Evolutionary conservation across 1,140 invertebrate genomes (phyloP).

Genomic region (Cherax destructor): DNA sequence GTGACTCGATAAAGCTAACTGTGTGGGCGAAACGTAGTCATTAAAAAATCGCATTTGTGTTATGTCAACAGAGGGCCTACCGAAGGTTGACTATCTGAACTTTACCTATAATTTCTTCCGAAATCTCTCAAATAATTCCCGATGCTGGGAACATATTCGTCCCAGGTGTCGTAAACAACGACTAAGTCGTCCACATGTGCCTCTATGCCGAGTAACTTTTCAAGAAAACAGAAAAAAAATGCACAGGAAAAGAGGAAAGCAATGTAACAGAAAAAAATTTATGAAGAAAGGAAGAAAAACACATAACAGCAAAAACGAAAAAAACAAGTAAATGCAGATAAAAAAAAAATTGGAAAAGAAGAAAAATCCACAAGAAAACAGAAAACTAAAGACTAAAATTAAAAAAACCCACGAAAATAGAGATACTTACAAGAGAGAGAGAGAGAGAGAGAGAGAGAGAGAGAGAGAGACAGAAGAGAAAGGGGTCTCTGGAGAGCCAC

Average conservation of each 20-base stretch:
- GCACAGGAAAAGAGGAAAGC: too few relatives aligned
- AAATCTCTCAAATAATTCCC: background rate
- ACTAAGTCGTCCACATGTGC: background rate
- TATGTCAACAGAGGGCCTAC: too few relatives aligned
- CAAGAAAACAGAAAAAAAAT: too few relatives aligned
- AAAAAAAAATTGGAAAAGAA: too few relatives aligned
- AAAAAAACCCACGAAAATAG: background rate
- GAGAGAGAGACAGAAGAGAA: background rate
- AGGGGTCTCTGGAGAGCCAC: too few relatives aligned
- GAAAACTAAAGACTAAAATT: background rate
- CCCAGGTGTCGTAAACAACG: background rate
- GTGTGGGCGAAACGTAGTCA: too few relatives aligned
- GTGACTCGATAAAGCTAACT: too few relatives aligned
- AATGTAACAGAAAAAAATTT: too few relatives aligned
- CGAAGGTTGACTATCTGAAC: background rate
- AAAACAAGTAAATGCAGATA: too few relatives aligned
- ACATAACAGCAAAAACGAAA: background rate
- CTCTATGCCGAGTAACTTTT: background rate
- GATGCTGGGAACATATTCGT: background rate
- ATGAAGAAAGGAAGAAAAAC: too few relatives aligned
- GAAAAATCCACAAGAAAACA: background rate
- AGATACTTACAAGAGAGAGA: background rate
- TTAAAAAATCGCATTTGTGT: too few relatives aligned
- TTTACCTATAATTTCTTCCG: background rate
- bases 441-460: slow-evolving; percentile 31